These are phyloP conservation scores for Florisuga fusca DNA, from an alignment of 2,797 vertebrate genomes.

Conservation along the genomic window DNA sequence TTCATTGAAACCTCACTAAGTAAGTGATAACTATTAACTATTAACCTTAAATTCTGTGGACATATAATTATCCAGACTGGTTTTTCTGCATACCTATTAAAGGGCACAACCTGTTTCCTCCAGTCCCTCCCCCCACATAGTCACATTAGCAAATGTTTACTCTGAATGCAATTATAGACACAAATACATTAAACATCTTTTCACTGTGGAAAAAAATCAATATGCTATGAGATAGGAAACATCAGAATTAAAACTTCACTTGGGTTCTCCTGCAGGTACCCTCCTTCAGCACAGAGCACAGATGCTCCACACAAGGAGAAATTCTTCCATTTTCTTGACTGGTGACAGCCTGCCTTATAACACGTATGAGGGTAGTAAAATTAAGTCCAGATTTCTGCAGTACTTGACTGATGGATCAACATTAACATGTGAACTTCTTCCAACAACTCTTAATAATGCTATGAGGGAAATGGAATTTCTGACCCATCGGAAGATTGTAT, in stretches of 20 bases:
- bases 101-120: background rate
- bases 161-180: background rate
- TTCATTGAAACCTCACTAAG: constrained; percentile 17
- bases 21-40: constrained; percentile 25
- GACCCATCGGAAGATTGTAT: accelerated
- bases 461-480: background rate
- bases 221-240: background rate
- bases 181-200: background rate
- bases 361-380: background rate
- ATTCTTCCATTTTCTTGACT: background rate
- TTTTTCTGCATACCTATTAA: background rate
- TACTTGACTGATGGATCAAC: background rate
- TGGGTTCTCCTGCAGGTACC: accelerated
- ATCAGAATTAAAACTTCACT: background rate
- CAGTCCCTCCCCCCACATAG: accelerated
- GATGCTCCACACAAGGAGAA: background rate
- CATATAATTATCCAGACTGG: constrained; percentile 9
- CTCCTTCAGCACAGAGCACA: background rate
- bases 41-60: constrained; percentile 20
- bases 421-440: accelerated
- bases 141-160: background rate
- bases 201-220: background rate
- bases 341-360: background rate
- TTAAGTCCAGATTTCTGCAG: background rate
- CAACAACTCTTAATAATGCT: background rate